A percentile compares a stretch with the other conserved stretches of the same genome.
These are phyloP conservation scores for Menidia menidia DNA, from an alignment of 2,797 vertebrate species.

Conservation along the genomic window DNA sequence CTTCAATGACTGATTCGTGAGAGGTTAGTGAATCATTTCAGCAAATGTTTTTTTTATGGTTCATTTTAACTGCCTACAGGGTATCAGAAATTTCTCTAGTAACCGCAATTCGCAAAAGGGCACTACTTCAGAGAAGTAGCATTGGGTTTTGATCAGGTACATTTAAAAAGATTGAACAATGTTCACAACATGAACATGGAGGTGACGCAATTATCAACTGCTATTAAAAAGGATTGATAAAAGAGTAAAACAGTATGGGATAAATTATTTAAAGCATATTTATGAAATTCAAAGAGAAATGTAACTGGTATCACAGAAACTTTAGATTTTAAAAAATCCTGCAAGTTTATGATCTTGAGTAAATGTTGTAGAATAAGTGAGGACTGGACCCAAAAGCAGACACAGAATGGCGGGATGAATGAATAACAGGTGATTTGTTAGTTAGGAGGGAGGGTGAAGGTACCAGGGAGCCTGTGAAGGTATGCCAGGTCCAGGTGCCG, in stretches of 20 bases:
- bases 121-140: not conserved
- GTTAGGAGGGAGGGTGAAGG: too few relatives aligned
- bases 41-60: not conserved
- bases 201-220: not conserved
- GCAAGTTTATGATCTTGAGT: too few relatives aligned
- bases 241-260: too few relatives aligned
- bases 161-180: not conserved
- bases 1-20: constrained; percentile 24
- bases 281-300: not conserved
- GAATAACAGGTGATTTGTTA: too few relatives aligned
- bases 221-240: not conserved
- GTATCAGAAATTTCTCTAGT: too few relatives aligned
- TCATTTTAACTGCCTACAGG: not conserved
- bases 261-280: not conserved
- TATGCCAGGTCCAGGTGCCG: too few relatives aligned
- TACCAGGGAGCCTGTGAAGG: too few relatives aligned
- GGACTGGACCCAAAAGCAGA: too few relatives aligned
- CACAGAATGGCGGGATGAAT: too few relatives aligned
- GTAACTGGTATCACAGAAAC: not conserved
- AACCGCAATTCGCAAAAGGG: not conserved
- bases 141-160: not conserved
- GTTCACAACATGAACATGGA: not conserved
- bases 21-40: constrained; percentile 42
- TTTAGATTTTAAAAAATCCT: not conserved
- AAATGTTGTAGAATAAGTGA: too few relatives aligned